Percentiles rank a stretch among this genome's conserved stretches.
phyloP scores from a whole-genome alignment of 2,797 vertebrate species.

The Octomys mimax region DNA sequence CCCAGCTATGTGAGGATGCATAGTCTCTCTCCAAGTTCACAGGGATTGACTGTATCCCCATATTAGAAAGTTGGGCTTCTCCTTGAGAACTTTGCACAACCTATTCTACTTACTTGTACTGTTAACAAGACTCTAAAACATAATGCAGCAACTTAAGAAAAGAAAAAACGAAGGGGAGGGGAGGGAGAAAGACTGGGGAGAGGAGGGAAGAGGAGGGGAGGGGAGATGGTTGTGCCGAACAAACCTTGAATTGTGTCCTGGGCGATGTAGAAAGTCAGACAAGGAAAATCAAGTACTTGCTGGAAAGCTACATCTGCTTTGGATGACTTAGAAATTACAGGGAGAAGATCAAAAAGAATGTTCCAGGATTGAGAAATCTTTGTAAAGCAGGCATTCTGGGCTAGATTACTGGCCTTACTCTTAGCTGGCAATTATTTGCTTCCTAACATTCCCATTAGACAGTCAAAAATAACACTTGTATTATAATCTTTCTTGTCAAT shows the following conservation, averaged over 20 bases:
- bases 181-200: neutral
- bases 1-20: neutral
- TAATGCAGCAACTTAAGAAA: neutral
- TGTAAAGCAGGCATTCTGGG: neutral
- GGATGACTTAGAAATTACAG: conserved; percentile 16
- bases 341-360: conserved; percentile 49
- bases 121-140: neutral
- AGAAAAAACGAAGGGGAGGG: neutral
- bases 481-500: conserved; percentile 22
- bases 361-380: conserved; percentile 46
- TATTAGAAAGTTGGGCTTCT: conserved; percentile 6
- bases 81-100: neutral
- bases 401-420: conserved; percentile 36
- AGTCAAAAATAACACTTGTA: conserved; percentile 54
- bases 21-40: neutral
- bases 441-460: neutral
- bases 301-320: neutral
- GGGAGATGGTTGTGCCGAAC: neutral
- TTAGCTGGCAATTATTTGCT: conserved; percentile 46
- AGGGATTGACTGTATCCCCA: neutral
- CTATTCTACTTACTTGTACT: neutral
- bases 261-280: neutral
- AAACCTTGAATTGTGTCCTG: neutral
- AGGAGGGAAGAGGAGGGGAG: too few relatives aligned
- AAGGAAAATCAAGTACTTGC: conserved; percentile 12